phyloP scores from a whole-genome alignment of 2,113 vertebrate species.

The Eira barbara region DNA sequence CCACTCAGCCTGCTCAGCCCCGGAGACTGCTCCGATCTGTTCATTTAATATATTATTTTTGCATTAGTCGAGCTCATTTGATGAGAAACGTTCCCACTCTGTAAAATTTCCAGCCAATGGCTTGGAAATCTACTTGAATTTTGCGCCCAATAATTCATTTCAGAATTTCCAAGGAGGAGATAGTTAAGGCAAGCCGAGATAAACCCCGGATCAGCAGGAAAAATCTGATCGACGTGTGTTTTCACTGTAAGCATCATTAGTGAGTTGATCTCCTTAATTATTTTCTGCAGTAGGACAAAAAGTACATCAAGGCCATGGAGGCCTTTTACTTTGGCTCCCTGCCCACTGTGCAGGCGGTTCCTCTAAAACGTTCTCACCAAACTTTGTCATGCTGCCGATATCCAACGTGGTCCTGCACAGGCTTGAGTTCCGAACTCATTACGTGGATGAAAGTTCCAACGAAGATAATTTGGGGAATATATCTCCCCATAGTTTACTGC shows the following conservation, averaged over 20 bases:
- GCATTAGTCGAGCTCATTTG: constrained; percentile 66
- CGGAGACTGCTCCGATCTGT: neutral
- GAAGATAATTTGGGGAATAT: neutral
- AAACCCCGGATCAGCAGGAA: neutral
- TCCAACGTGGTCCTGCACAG: neutral
- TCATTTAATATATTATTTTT: constrained; percentile 68
- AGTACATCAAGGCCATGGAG: constrained; percentile 21
- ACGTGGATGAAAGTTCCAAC: constrained; percentile 37
- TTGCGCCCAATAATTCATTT: constrained; percentile 21
- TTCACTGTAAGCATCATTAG: constrained; percentile 16
- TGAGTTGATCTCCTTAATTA: neutral
- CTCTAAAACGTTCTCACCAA: constrained; percentile 51
- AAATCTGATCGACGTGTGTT: neutral
- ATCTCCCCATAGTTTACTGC: neutral
- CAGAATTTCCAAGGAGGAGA: neutral
- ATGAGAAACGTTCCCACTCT: constrained; percentile 43
- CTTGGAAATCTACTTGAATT: constrained; percentile 59
- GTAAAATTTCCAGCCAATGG: constrained; percentile 60
- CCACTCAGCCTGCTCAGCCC: constrained; percentile 11
- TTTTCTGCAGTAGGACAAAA: constrained; percentile 66
- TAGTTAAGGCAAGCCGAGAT: constrained; percentile 16
- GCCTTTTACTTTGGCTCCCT: constrained; percentile 47
- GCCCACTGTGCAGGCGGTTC: neutral
- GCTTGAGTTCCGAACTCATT: constrained; percentile 54
- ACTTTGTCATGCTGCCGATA: constrained; percentile 27